Percentiles rank a stretch among this genome's conserved stretches.
phyloP scores from a whole-genome alignment of 2,888 invertebrate genomes.

The Mesodorylaimus sp. region DNA sequence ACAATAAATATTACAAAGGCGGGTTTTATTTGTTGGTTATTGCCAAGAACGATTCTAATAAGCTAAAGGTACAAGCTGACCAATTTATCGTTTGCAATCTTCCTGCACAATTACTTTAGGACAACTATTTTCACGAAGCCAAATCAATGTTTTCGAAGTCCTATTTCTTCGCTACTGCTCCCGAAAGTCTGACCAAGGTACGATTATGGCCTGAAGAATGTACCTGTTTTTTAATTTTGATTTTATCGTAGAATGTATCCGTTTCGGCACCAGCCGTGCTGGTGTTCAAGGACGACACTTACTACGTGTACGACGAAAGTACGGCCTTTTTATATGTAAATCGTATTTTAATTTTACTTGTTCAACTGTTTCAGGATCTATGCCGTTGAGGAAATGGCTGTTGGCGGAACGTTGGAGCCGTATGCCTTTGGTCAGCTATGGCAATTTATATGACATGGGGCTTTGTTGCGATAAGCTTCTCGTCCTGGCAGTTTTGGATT shows the following conservation, averaged over 20 bases:
- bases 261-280: conserved; percentile 2
- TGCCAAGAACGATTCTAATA: conserved; percentile 2
- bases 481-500: conserved; percentile 19
- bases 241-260: conserved; percentile 10
- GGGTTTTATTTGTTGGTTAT: conserved; percentile 9
- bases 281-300: conserved; percentile 8
- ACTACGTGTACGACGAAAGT: conserved; percentile 4
- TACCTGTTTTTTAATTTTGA: conserved; percentile 9
- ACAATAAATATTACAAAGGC: conserved; percentile 3
- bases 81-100: conserved; percentile 2
- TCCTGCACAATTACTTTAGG: conserved; percentile 10
- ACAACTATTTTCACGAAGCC: conserved; percentile 16
- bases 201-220: not conserved
- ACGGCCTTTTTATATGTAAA: not conserved
- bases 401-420: conserved; percentile 22
- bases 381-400: conserved; percentile 16
- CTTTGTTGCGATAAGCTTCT: conserved; percentile 19
- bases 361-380: not conserved
- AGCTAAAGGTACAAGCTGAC: conserved; percentile 3
- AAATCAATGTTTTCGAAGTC: conserved; percentile 19
- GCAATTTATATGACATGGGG: conserved; percentile 21
- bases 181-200: conserved; percentile 6
- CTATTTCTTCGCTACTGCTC: conserved; percentile 12
- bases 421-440: conserved; percentile 17
- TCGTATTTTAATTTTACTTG: not conserved